Evolutionary conservation across 2,888 invertebrate genomes (phyloP).

Genomic region (Epinotia demarniana): DNA sequence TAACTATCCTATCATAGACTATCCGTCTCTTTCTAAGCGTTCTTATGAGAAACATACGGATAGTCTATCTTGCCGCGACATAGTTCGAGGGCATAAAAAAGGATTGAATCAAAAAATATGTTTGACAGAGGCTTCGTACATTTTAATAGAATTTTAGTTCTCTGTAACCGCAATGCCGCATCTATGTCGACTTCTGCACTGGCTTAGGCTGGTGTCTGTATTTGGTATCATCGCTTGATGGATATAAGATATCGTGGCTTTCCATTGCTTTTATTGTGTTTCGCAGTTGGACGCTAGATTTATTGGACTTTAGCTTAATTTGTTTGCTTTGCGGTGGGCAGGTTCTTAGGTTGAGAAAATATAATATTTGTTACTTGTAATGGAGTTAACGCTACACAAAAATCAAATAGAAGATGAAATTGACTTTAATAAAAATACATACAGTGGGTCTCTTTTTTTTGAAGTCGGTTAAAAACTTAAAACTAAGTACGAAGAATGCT

Average conservation of each 20-base stretch:
- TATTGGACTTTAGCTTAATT: conserved; percentile 31
- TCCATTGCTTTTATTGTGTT: conserved; percentile 33
- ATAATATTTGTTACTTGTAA: not conserved
- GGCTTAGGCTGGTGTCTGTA: conserved; percentile 53
- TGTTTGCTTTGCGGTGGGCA: conserved; percentile 1
- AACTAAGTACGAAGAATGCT: no score
- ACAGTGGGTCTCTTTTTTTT: no score
- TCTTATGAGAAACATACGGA: no score
- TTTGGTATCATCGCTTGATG: conserved; percentile 64
- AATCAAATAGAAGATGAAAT: no score
- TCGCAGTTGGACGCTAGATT: conserved; percentile 36
- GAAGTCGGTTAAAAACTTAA: no score
- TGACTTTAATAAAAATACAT: no score
- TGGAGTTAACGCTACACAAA: no score
- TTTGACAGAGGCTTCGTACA: not conserved
- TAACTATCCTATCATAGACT: no score
- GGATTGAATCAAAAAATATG: no score
- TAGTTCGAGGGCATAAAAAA: no score
- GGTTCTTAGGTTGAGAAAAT: not conserved
- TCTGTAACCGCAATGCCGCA: not conserved
- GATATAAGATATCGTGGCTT: conserved; percentile 55
- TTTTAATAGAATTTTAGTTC: not conserved
- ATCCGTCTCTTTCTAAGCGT: no score
- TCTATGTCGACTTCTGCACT: not conserved
- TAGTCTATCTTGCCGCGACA: no score